phyloP scores from a whole-genome alignment of 2,113 vertebrate genomes.

The Marcusenius ussheri region DNA sequence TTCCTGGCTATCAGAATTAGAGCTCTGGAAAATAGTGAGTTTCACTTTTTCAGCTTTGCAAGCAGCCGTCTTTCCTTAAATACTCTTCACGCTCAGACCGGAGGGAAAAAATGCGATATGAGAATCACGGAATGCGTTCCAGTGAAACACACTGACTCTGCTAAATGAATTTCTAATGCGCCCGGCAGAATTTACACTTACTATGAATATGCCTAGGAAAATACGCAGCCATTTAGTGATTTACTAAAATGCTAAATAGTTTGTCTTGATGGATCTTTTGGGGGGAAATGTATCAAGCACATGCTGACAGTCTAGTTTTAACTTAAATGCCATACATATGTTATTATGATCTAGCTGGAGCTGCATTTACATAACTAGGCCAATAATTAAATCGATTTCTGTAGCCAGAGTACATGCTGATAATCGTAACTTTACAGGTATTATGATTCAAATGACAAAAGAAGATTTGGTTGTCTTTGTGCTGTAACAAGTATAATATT shows the following conservation, averaged over 20 bases:
- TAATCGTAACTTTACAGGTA: neutral
- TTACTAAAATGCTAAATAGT: conserved; percentile 3
- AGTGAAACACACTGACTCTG: conserved; percentile 7
- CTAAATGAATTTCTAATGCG: conserved; percentile 12
- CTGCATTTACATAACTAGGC: neutral
- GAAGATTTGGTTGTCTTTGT: neutral
- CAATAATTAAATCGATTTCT: conserved; percentile 1
- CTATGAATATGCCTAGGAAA: conserved; percentile 10
- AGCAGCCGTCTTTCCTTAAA: neutral
- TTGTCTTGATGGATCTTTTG: conserved; percentile 7
- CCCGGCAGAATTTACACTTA: neutral
- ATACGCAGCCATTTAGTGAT: conserved; percentile 5
- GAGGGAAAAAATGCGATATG: neutral
- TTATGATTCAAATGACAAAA: neutral
- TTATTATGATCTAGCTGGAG: neutral
- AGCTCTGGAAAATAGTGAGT: conserved; percentile 18
- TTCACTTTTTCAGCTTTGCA: neutral
- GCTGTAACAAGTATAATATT: neutral
- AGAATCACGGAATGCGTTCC: neutral
- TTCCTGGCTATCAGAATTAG: conserved; percentile 34
- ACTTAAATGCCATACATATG: neutral
- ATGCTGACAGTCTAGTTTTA: neutral
- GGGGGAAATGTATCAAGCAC: neutral
- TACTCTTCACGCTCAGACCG: neutral
- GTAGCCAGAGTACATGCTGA: neutral